Conservation (phyloP, 1,140 invertebrate genomes). For the Laupala kohalensis region DNA sequence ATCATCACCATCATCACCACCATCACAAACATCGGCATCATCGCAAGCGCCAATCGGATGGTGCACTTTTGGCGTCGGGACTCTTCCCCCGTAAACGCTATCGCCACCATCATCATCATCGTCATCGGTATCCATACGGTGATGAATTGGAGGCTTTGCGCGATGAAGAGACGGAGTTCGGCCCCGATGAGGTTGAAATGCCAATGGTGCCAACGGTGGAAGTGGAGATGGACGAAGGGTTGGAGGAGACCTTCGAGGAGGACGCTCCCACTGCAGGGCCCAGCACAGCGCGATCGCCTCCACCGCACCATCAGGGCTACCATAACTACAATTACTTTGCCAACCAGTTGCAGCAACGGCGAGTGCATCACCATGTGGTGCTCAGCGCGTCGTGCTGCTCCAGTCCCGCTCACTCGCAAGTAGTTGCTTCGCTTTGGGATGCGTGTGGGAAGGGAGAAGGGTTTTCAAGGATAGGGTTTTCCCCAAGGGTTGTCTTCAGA, state of each 20-base stretch:
- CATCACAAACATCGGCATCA: background rate
- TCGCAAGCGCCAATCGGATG: constrained; percentile 5
- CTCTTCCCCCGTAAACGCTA: constrained; percentile 4
- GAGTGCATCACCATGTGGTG: background rate
- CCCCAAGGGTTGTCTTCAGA: background rate
- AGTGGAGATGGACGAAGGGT: background rate
- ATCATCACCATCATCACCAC: constrained; percentile 6
- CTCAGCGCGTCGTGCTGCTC: constrained; percentile 8
- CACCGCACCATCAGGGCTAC: background rate
- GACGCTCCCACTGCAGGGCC: constrained; percentile 6
- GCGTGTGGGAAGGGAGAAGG: too few relatives aligned
- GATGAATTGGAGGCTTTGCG: background rate
- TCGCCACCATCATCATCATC: constrained; percentile 1
- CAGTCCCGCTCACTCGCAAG: constrained; percentile 11
- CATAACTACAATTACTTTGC: constrained; percentile 4
- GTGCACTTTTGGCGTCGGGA: constrained; percentile 4
- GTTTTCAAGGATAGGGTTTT: background rate
- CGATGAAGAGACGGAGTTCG: constrained; percentile 5
- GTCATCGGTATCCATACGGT: background rate
- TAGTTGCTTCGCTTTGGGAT: background rate
- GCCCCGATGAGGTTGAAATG: too few relatives aligned
- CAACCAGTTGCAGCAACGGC: background rate
- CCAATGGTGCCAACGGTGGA: too few relatives aligned
- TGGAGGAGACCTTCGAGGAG: background rate
- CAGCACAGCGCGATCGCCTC: background rate